Conservation (phyloP, 2,797 vertebrate species). For the Pogonophryne albipinna region DNA sequence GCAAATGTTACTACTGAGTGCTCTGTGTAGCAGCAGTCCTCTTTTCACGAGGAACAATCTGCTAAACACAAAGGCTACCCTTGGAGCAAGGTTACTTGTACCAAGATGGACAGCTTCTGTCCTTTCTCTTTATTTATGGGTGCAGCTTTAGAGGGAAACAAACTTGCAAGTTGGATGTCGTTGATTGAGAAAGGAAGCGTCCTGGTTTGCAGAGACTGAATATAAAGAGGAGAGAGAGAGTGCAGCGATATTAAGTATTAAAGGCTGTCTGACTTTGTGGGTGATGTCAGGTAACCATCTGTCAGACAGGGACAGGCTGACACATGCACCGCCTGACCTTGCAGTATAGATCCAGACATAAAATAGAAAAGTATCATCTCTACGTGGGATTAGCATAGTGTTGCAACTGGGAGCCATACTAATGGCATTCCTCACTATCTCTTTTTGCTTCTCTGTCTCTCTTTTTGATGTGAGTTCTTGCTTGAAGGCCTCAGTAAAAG, state of each 20-base stretch:
- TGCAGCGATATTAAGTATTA: conserved; percentile 71
- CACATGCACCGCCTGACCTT: conserved; percentile 75
- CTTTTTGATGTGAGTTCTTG: conserved; percentile 60
- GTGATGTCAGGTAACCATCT: conserved; percentile 83
- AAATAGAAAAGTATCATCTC: conserved; percentile 69
- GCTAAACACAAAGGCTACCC: conserved; percentile 73
- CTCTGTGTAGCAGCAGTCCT: conserved; percentile 53
- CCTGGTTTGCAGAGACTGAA: conserved; percentile 45
- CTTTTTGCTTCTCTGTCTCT: conserved; percentile 34
- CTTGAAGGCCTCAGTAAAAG: conserved; percentile 66
- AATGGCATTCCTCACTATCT: conserved; percentile 45
- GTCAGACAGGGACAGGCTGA: conserved; percentile 67
- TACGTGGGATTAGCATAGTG: conserved; percentile 58
- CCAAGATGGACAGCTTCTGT: conserved; percentile 56
- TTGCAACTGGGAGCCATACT: conserved; percentile 42
- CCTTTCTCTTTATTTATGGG: conserved; percentile 13
- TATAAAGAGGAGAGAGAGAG: conserved; percentile 38
- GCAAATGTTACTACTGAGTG: conserved; percentile 68
- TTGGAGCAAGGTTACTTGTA: conserved; percentile 76
- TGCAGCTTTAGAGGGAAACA: conserved; percentile 49
- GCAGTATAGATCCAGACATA: conserved; percentile 68
- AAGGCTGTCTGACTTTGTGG: conserved; percentile 63
- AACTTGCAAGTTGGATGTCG: conserved; percentile 46
- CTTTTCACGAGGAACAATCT: conserved; percentile 70
- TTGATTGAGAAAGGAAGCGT: conserved; percentile 60